Base-by-base conservation (phyloP, 2,113 vertebrate species). In the Phrynosoma platyrhinos region DNA sequence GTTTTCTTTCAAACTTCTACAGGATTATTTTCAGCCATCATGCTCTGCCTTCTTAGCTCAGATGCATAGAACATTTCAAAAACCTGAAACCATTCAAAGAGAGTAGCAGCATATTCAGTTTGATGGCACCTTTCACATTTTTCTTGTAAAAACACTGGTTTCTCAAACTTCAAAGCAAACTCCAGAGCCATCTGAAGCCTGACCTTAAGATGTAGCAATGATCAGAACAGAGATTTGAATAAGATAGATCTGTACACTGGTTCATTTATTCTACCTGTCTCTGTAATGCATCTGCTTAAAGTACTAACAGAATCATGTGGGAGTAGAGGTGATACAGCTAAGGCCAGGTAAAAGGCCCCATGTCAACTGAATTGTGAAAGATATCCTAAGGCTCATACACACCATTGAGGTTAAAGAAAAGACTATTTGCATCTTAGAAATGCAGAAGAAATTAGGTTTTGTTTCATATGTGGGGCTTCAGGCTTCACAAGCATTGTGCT, bases 121-220 rank as follows among this genome's bases (percentile, higher is more conserved):
- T 30, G 52, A n/a, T 6, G 42, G 30, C 58, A 82, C 79, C 47
- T 68, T 86, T 89, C 58, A 82, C 47, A 81, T 82, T 42, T 83
- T 90, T 23, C 80, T 77, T 58, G 47, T 81, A 10, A 55, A 76
- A 36, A 58, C 9, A 6, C 77, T 55, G 68, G 77, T 32, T 62
- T 32, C 36, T 86, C 58, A 69, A 78, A 47, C 62, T 82, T 71
- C 36, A 78, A 71, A 90, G 52, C 47, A 82, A 86, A 71, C 12
- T 30, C 84, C 9, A 36, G 30, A 9, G 23, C 68, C 40, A 84
- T 47, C 77, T 74, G 21, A 89, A 85, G 47, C 14, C 47, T 86
- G 88, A 90, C 62, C 62, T 90, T 58, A 86, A 82, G 74, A 82
- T 69, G 36, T 32, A 62, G 52, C n/a, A 32, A 62, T 30, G 71